These are phyloP conservation scores for Platycercus adscitus DNA, from an alignment of 2,113 vertebrate genomes.

Conservation along the genomic window DNA sequence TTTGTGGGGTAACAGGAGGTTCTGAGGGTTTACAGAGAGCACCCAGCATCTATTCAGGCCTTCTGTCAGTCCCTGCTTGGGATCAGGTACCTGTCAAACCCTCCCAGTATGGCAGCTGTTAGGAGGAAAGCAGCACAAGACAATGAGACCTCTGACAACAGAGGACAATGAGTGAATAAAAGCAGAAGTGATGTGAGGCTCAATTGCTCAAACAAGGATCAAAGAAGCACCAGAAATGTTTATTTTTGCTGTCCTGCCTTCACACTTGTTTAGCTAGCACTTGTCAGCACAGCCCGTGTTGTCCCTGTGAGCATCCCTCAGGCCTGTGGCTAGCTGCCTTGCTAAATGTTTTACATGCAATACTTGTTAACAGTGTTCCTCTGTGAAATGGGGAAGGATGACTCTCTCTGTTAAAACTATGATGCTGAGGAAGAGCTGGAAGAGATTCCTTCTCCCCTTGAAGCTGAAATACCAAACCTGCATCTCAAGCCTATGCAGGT, in stretches of 20 bases:
- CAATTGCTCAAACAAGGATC: neutral
- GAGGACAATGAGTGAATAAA: neutral
- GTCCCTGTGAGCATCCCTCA: rapidly evolving
- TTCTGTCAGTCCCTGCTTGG: neutral
- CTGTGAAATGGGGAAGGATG: neutral
- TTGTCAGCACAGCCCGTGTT: neutral
- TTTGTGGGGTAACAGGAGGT: neutral
- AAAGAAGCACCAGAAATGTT: neutral
- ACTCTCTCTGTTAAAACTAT: neutral
- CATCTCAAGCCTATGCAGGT: neutral
- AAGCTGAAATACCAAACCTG: neutral
- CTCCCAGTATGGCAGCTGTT: neutral
- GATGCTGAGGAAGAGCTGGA: neutral
- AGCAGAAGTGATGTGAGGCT: neutral
- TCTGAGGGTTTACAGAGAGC: neutral
- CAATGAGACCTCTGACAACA: neutral
- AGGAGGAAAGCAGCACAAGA: neutral
- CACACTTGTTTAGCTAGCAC: neutral
- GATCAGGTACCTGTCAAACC: neutral
- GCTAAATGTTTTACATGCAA: neutral
- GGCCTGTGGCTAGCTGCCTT: neutral
- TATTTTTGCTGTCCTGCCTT: neutral
- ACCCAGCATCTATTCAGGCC: neutral
- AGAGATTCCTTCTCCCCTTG: neutral
- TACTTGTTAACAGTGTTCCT: neutral